Evolutionary conservation across 2,797 vertebrate species (phyloP).

Genomic region (Rhynchotus rufescens): DNA sequence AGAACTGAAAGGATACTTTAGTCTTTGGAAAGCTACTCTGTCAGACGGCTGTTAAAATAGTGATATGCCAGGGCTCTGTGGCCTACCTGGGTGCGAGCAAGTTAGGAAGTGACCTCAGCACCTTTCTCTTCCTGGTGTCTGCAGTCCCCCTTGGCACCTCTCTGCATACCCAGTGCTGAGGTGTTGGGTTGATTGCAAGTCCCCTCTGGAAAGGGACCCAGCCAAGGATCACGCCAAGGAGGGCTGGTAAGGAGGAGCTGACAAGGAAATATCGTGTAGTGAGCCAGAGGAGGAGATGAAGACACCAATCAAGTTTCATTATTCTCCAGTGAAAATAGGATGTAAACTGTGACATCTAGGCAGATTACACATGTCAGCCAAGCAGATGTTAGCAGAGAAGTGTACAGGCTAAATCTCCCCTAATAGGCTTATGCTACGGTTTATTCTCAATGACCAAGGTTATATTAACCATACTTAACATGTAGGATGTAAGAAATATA

Average conservation of each 20-base stretch:
- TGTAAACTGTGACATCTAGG: conserved; percentile 65
- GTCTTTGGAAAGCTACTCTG: conserved; percentile 38
- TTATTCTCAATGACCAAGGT: conserved; percentile 45
- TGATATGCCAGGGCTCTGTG: conserved; percentile 24
- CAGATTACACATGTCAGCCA: conserved; percentile 61
- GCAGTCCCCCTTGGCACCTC: not conserved
- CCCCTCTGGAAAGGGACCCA: not conserved
- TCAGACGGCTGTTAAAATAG: conserved; percentile 45
- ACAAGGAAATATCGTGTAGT: conserved; percentile 44
- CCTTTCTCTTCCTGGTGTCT: conserved; percentile 22
- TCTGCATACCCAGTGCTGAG: conserved; percentile 23
- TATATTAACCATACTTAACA: not conserved
- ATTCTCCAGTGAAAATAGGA: conserved; percentile 48
- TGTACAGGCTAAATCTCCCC: conserved; percentile 55
- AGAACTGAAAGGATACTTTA: conserved; percentile 65
- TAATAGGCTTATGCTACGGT: conserved; percentile 59
- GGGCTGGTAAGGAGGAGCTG: not conserved
- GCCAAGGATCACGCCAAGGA: conserved; percentile 7
- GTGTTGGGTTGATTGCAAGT: not conserved
- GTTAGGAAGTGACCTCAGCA: conserved; percentile 47
- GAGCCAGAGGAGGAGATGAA: conserved; percentile 46
- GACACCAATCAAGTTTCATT: conserved; percentile 52
- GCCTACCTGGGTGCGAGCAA: conserved; percentile 42
- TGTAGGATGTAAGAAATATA: not conserved
- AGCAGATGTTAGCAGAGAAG: conserved; percentile 62